Evolutionary conservation across 1,140 invertebrate genomes (phyloP).

Genomic region (Calosoma granatense): DNA sequence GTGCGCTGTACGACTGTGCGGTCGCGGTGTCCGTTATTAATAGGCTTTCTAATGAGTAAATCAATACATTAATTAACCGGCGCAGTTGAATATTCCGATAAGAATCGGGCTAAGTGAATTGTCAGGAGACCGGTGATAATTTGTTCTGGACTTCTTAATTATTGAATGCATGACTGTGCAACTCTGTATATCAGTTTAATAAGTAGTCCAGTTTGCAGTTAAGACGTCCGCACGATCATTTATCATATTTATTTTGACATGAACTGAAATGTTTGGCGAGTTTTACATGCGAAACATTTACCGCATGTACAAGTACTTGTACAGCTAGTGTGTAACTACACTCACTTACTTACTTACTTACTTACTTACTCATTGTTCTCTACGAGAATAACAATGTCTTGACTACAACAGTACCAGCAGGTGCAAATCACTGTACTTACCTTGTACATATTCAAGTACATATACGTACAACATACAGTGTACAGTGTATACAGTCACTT

Average conservation of each 20-base stretch:
- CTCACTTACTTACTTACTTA: too few relatives aligned
- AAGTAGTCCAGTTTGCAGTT: neutral
- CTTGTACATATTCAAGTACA: too few relatives aligned
- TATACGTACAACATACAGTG: too few relatives aligned
- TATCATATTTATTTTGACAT: neutral
- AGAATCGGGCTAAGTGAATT: neutral
- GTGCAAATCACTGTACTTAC: too few relatives aligned
- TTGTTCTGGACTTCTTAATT: slow-evolving; percentile 17
- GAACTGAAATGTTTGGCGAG: too few relatives aligned
- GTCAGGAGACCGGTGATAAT: slow-evolving; percentile 15
- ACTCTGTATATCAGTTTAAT: neutral
- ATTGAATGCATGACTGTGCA: slow-evolving; percentile 13
- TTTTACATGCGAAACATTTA: too few relatives aligned
- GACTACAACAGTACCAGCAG: too few relatives aligned
- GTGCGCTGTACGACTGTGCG: neutral
- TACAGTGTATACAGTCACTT: too few relatives aligned
- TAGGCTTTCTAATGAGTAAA: slow-evolving; percentile 17
- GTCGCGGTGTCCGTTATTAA: slow-evolving; percentile 1
- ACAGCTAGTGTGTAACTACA: too few relatives aligned
- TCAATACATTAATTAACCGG: slow-evolving; percentile 14
- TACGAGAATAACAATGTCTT: too few relatives aligned
- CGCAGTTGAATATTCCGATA: neutral
- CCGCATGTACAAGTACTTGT: too few relatives aligned
- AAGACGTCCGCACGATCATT: neutral
- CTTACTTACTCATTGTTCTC: too few relatives aligned